Evolutionary conservation across 2,888 invertebrate genomes (phyloP).

Genomic region (Nomada hirtipes): DNA sequence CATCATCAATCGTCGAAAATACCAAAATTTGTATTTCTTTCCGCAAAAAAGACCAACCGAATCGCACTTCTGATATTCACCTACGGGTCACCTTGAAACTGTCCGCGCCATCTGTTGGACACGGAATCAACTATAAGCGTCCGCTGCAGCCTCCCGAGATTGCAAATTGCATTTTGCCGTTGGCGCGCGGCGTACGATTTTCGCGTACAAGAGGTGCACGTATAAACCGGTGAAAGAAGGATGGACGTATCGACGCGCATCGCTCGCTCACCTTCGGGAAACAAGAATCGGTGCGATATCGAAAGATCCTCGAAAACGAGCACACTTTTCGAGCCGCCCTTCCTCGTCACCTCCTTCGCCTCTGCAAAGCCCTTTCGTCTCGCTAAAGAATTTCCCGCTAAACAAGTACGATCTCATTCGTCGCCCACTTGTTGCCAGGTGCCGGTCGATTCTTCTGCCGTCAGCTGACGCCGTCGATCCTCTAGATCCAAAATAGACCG

Average conservation of each 20-base stretch:
- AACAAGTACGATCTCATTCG: background rate
- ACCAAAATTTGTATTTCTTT: slow-evolving; percentile 38
- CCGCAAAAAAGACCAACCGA: slow-evolving; percentile 1
- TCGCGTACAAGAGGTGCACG: slow-evolving; percentile 36
- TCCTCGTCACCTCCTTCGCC: background rate
- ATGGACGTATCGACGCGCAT: background rate
- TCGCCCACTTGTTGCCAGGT: slow-evolving; percentile 27
- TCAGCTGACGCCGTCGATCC: background rate
- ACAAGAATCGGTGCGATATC: background rate
- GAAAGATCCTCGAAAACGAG: too few species aligned
- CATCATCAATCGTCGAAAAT: slow-evolving; percentile 67
- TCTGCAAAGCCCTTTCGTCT: background rate
- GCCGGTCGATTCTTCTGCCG: slow-evolving; percentile 3
- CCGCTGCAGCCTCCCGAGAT: slow-evolving; percentile 54
- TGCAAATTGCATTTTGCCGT: slow-evolving; percentile 30
- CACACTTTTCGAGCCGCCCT: too few species aligned
- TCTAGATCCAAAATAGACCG: background rate
- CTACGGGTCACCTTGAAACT: slow-evolving; percentile 64
- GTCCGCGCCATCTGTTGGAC: slow-evolving; percentile 74
- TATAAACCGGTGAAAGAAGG: background rate
- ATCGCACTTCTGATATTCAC: slow-evolving; percentile 6
- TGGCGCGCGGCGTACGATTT: slow-evolving; percentile 37
- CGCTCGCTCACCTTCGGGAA: background rate
- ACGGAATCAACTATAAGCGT: slow-evolving; percentile 55
- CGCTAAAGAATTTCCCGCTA: slow-evolving; percentile 4